Conservation (phyloP, 2,113 vertebrate species). For the Prunella fulvescens region DNA sequence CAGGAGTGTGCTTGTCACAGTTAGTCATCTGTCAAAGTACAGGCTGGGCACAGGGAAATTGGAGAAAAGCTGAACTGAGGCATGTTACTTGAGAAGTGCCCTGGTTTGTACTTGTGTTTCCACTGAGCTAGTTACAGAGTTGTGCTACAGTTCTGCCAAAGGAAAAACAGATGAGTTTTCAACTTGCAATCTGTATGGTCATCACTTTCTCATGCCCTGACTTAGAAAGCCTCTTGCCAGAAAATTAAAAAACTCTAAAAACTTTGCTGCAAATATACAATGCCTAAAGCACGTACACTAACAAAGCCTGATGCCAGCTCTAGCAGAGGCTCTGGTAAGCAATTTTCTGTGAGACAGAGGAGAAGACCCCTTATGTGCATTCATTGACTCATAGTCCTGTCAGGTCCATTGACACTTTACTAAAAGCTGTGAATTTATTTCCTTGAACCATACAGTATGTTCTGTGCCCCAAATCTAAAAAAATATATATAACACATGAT, state of each 20-base stretch:
- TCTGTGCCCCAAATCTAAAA: not conserved
- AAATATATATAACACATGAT: not conserved
- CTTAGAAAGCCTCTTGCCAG: not conserved
- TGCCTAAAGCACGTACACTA: not conserved
- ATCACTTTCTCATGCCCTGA: not conserved
- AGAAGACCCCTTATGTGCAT: not conserved
- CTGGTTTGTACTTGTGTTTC: not conserved
- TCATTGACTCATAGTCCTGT: not conserved
- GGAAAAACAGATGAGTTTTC: conserved; percentile 14
- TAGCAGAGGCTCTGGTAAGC: not conserved
- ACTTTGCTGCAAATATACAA: not conserved
- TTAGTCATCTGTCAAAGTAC: not conserved
- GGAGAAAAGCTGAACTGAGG: not conserved
- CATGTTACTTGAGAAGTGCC: not conserved
- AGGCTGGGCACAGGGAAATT: not conserved
- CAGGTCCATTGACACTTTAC: not conserved
- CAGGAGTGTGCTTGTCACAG: not conserved
- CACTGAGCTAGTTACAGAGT: not conserved
- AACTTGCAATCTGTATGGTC: not conserved
- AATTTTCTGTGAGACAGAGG: not conserved
- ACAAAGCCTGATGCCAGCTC: not conserved
- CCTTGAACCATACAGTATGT: not conserved
- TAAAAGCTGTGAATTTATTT: not conserved
- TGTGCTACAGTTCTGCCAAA: not conserved
- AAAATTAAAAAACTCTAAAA: not conserved